phyloP scores from a whole-genome alignment of 2,888 invertebrate genomes.

The Clistopyga incitator region DNA sequence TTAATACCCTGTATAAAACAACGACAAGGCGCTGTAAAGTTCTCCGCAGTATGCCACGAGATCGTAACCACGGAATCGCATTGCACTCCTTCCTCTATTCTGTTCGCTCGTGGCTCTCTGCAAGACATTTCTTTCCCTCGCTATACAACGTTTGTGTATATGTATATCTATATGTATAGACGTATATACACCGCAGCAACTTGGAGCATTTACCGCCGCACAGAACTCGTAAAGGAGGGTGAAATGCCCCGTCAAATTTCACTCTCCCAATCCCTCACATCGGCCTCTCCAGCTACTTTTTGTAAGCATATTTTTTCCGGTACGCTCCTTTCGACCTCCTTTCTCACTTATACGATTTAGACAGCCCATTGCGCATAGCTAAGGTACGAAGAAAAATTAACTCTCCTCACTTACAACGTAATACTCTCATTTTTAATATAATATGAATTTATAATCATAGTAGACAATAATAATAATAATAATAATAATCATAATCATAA shows the following conservation, averaged over 20 bases:
- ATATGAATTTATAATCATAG: slow-evolving; percentile 83
- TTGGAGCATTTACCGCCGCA: background rate
- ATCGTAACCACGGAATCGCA: slow-evolving; percentile 20
- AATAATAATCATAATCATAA: slow-evolving; percentile 76
- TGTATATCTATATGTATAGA: background rate
- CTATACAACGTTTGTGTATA: background rate
- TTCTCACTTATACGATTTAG: background rate
- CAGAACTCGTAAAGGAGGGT: slow-evolving; percentile 37
- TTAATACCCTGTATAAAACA: slow-evolving; percentile 75
- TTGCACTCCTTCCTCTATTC: slow-evolving; percentile 64
- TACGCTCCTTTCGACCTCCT: slow-evolving; percentile 9
- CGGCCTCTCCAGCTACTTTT: slow-evolving; percentile 4
- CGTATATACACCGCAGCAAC: background rate
- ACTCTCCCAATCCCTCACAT: slow-evolving; percentile 36
- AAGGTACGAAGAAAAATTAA: slow-evolving; percentile 53
- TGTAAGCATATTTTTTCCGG: slow-evolving; percentile 22
- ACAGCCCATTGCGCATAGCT: background rate
- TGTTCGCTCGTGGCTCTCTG: slow-evolving; percentile 45
- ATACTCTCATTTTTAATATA: slow-evolving; percentile 84
- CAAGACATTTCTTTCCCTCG: slow-evolving; percentile 32
- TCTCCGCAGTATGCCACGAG: slow-evolving; percentile 25
- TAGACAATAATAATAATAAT: slow-evolving; percentile 80
- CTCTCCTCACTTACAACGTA: slow-evolving; percentile 76
- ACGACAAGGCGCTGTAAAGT: slow-evolving; percentile 69
- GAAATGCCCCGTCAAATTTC: slow-evolving; percentile 38